These are phyloP conservation scores for Drosophila saltans DNA, from an alignment of 1,140 invertebrate genomes.

Conservation along the genomic window DNA sequence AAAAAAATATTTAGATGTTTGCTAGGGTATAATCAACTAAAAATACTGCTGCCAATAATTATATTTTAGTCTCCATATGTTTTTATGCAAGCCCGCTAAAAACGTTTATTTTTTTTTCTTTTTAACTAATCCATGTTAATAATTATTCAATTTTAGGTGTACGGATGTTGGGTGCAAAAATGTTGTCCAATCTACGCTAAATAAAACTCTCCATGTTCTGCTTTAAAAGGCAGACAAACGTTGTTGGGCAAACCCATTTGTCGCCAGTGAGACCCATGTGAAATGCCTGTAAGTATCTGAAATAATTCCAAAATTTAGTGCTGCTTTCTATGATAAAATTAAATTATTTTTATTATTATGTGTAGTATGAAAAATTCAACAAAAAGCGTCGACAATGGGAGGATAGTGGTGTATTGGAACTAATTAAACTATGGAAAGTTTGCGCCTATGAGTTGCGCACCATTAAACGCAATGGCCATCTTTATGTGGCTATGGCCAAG, in stretches of 20 bases:
- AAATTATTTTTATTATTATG: not conserved
- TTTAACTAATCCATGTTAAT: not conserved
- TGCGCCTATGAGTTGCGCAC: constrained; percentile 83
- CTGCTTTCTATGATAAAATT: not conserved
- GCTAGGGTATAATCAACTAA: too few species aligned
- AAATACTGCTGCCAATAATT: too few species aligned
- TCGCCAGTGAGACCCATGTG: constrained; percentile 80
- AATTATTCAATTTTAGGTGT: constrained; percentile 40
- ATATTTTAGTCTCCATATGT: not conserved
- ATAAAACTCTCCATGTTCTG: constrained; percentile 70
- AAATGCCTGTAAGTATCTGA: constrained; percentile 78
- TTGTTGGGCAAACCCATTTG: constrained; percentile 76
- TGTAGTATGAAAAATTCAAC: constrained; percentile 83
- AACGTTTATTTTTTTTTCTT: not conserved
- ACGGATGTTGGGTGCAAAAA: constrained; percentile 40
- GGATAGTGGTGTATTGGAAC: constrained; percentile 81
- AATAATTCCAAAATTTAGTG: not conserved
- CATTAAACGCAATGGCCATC: constrained; percentile 83
- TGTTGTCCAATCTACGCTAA: constrained; percentile 50
- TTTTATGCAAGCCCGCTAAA: not conserved
- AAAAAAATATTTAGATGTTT: not conserved
- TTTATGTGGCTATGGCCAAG: constrained; percentile 83
- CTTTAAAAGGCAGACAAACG: constrained; percentile 66
- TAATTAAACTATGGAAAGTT: constrained; percentile 83
- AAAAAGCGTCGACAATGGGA: constrained; percentile 83